Evolutionary conservation across 2,888 invertebrate genomes (phyloP), one percentile per base, ranked within the genome.

Genomic region (Drosophila melanosoma): DNA sequence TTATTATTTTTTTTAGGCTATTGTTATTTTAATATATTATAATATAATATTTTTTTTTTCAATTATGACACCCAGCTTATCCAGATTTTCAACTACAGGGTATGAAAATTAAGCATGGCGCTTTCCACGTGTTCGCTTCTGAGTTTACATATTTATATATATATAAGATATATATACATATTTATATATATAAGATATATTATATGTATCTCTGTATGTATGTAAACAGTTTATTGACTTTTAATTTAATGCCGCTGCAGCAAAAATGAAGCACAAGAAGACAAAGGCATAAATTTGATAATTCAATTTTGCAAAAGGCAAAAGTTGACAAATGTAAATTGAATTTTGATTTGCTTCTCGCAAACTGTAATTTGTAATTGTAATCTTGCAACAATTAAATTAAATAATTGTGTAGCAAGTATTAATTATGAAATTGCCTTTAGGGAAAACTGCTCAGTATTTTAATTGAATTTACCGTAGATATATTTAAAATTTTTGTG

Each of bases 181-280:
- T 57, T 23, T 38, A 23, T 49, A 7, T 38, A 15, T 35, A 12
- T 61, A 26, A 45, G 3, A 45, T 45, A 15, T 23, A 23, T 23
- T 8, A 45, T 45, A 23, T 45, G 10, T 52, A n/a, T 15, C 23
- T 45, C 2, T 45, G 7, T 33, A 33, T 60, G n/a, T 36, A 49
- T 4, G 53, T 20, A 52, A 68, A 40, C 26, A 69, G 59, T 82
- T 87, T 82, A 84, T 79, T 79, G 73, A 75, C 79, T 66, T 80
- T 77, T 56, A 40, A 60, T 69, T 80, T 35, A 72, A 70, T 78
- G 64, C 59, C 26, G 49, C 48, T 38, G 33, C 64, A 68, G 71
- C 80, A 71, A 54, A 61, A 64, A 60, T 48, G 26, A 26, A 36
- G 11, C 42, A 56, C 59, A 11, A 49, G 8, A 45, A 49, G 36